Percentiles rank a stretch among this genome's conserved stretches.
Conservation (phyloP, 2,113 vertebrate genomes). For the Pleuronectes platessa region DNA sequence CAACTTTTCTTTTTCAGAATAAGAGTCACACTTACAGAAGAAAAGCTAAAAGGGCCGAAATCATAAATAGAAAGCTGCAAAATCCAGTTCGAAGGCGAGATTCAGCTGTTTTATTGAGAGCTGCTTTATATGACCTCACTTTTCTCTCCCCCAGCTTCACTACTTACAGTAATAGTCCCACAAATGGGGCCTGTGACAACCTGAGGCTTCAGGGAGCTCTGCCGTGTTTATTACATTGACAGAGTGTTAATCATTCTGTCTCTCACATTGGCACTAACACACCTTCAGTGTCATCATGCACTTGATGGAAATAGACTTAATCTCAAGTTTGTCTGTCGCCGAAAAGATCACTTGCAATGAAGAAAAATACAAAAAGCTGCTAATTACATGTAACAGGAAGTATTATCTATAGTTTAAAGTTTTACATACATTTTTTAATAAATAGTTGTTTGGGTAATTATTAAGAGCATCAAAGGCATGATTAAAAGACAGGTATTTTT, state of each 20-base stretch:
- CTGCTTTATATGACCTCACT: not conserved
- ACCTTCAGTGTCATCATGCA: conserved; percentile 29
- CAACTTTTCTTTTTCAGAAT: no score
- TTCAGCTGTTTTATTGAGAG: not conserved
- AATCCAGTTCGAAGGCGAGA: not conserved
- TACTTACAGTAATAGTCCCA: not conserved
- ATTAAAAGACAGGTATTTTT: no score
- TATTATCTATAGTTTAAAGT: no score
- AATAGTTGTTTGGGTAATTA: not conserved
- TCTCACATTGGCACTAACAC: conserved; percentile 13
- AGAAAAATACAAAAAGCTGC: no score
- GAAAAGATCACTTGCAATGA: not conserved
- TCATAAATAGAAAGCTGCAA: not conserved
- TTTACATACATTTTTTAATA: not conserved
- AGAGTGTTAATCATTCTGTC: conserved; percentile 62
- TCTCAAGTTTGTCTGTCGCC: conserved; percentile 5
- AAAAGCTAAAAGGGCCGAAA: not conserved
- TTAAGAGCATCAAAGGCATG: not conserved
- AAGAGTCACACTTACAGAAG: not conserved
- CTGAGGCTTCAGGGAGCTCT: conserved; percentile 23
- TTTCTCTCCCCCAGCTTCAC: not conserved
- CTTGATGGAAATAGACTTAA: conserved; percentile 21
- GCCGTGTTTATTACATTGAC: conserved; percentile 39
- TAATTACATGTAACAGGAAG: no score
- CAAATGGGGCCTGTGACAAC: conserved; percentile 8